Percentiles rank a stretch among this genome's conserved stretches.
Evolutionary conservation across 1,140 invertebrate species (phyloP).

Genomic region (Drosophila sp.): DNA sequence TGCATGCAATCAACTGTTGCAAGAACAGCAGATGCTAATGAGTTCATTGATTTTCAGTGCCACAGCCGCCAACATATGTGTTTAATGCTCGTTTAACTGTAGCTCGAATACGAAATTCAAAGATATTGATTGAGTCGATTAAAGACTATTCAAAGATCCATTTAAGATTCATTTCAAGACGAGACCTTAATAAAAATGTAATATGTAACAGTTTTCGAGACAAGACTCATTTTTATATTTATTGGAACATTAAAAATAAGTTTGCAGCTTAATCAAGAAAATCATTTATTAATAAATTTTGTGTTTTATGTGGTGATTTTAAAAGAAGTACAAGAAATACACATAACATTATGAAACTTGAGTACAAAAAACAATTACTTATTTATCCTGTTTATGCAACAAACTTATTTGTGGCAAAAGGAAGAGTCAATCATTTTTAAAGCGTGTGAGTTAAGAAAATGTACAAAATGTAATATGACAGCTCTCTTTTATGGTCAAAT

Average conservation of each 20-base stretch:
- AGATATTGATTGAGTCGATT: neutral
- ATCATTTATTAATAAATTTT: too few species aligned
- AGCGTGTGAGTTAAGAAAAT: too few species aligned
- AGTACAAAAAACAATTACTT: neutral
- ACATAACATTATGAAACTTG: too few species aligned
- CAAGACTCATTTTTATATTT: too few species aligned
- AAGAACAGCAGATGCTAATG: neutral
- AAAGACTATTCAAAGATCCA: neutral
- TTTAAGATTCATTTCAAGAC: too few species aligned
- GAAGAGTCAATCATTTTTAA: too few species aligned
- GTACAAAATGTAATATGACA: neutral
- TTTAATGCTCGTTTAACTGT: neutral
- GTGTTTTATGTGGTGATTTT: too few species aligned
- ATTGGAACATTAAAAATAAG: too few species aligned
- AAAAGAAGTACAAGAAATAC: too few species aligned
- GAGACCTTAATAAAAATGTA: too few species aligned
- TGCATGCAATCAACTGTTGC: constrained; percentile 2
- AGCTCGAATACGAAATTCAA: neutral
- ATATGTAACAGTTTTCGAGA: too few species aligned
- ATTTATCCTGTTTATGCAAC: neutral
- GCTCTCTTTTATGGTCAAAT: neutral
- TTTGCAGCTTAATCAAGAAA: too few species aligned
- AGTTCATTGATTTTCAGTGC: neutral
- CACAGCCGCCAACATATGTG: neutral
- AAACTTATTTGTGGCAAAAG: neutral